Evolutionary conservation across 53 echinoderm and acorn worm species (phyloP), one percentile per base, ranked within the genome.

Genomic region (Glandiceps talaboti): DNA sequence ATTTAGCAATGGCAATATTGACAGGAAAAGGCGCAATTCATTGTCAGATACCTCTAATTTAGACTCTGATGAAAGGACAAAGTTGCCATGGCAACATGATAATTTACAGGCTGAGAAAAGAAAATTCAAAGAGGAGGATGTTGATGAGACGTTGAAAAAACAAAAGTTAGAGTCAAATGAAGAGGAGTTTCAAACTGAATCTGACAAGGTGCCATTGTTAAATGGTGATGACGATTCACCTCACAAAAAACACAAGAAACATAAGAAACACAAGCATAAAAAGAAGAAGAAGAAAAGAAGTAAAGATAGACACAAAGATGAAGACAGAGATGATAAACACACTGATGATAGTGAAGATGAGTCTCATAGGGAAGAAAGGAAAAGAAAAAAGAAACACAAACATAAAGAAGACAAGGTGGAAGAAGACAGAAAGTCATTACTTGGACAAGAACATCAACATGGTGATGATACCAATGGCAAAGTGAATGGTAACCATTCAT

Each of bases 331-430:
- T 0, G 77, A 73, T 14, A 73, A 14, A 30, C 29, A 73, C 74
- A 82, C 74, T 30, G 82, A 75, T 28, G 82, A 82, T 30, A 32
- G 74, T 1, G 32, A 81, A 6, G 27, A 86, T 30, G 45, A 76
- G 10, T 29, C 76, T 77, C 31, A 45, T 45, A 45, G 45, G 25
- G 29, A 76, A 32, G 28, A 77, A 0, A 82, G 81, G 79, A 82
- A 85, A 33, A 90, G 87, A 33, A 90, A 90, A 80, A 85, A 89
- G 85, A 91, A 91, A 31, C 83, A 86, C 30, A 85, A 80, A 77
- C 85, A 91, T 30, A 74, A 45, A 45, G 20, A 45, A 20, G 6
- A 45, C 64, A 45, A 20, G 20, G 6, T 45, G 64, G 20, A 45
- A 20, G 64, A 45, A 45, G 64, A 45, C 6, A 45, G 64, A 12